phyloP scores from a whole-genome alignment of 2,888 invertebrate genomes.

The Cordylochernes scorpioides region DNA sequence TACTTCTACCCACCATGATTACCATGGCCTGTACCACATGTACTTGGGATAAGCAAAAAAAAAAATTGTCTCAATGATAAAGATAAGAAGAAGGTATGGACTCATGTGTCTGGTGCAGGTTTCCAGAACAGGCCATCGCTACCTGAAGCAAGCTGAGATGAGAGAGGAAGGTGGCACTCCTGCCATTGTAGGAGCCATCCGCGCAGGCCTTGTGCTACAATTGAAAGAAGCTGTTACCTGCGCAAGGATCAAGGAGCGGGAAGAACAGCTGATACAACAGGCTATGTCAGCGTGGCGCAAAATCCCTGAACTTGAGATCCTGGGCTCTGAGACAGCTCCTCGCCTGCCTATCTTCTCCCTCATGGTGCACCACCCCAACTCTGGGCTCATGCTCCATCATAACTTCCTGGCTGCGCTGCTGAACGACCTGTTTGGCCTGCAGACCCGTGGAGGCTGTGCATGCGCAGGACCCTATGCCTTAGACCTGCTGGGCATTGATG shows the following conservation, averaged over 20 bases:
- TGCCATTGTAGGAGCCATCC: conserved; percentile 48
- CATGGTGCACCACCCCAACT: conserved; percentile 46
- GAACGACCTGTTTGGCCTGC: conserved; percentile 74
- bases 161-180: conserved; percentile 40
- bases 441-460: conserved; percentile 44
- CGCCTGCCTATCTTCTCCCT: conserved; percentile 55
- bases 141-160: conserved; percentile 17
- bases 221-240: conserved; percentile 51
- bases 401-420: conserved; percentile 59
- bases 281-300: conserved; percentile 29
- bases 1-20: too few relatives aligned
- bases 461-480: conserved; percentile 62
- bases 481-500: conserved; percentile 54
- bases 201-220: conserved; percentile 60
- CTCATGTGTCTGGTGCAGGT: conserved; percentile 4
- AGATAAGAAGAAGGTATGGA: too few relatives aligned
- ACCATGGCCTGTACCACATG: too few relatives aligned
- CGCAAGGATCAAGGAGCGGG: conserved; percentile 35
- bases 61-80: too few relatives aligned
- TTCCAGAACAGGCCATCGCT: conserved; percentile 7
- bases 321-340: conserved; percentile 31
- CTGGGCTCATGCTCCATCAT: conserved; percentile 52
- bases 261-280: conserved; percentile 18
- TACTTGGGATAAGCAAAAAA: too few relatives aligned
- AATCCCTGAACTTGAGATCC: conserved; percentile 45